Percentiles rank a stretch among this genome's conserved stretches.
Conservation (phyloP, 2,797 vertebrate species). For the Acipenser transmontanus region DNA sequence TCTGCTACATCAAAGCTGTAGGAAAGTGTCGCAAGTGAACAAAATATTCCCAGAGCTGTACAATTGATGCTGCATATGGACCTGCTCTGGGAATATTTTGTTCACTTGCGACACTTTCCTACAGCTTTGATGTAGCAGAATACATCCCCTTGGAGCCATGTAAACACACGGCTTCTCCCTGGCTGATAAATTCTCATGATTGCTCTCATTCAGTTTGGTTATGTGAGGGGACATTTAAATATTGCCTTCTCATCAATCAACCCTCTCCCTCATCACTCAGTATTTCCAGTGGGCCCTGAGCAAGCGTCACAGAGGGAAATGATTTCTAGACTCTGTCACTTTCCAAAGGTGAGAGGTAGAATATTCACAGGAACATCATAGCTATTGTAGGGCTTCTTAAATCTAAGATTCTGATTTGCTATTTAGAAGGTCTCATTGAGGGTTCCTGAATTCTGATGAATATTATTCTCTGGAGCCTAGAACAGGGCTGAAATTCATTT, state of each 20-base stretch:
- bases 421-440: background rate
- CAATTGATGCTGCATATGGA: constrained; percentile 10
- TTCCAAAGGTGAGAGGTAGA: constrained; percentile 42
- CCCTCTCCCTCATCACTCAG: constrained; percentile 30
- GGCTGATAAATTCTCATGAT: constrained; percentile 50
- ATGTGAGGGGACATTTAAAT: constrained; percentile 44
- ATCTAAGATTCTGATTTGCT: constrained; percentile 5
- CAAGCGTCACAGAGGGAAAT: constrained; percentile 34
- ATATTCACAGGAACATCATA: constrained; percentile 36
- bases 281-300: constrained; percentile 17
- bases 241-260: constrained; percentile 47
- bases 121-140: constrained; percentile 43
- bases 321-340: constrained; percentile 39
- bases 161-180: constrained; percentile 38
- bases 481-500: no score
- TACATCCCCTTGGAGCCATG: constrained; percentile 35
- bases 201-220: constrained; percentile 44
- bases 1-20: constrained; percentile 43
- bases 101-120: constrained; percentile 26
- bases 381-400: constrained; percentile 3
- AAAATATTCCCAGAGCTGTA: constrained; percentile 14
- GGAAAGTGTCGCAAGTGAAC: constrained; percentile 26
- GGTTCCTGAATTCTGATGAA: constrained; percentile 3
- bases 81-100: constrained; percentile 16
- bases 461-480: no score